Base-by-base conservation (phyloP, 2,888 invertebrate genomes). In the Pheosia gnoma region DNA sequence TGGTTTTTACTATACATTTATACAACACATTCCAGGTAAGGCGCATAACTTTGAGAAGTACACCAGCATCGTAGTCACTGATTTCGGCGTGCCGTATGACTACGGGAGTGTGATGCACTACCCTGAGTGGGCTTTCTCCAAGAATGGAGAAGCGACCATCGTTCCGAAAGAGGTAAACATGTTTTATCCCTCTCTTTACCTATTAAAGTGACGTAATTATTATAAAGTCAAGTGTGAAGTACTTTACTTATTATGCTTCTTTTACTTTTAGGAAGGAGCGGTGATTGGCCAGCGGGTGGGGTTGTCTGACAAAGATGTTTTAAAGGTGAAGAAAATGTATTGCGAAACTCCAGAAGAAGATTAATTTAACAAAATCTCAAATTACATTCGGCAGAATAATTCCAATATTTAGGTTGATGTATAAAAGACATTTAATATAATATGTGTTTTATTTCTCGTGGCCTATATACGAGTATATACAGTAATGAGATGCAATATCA, bases 91-190 rank as follows among this genome's bases (percentile, higher is more conserved):
- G 49, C 85, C 91, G 4, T 97, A 97, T 74, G 96, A 97, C 83
- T 97, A 96, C 71, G 90, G 87, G 9, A 96, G 96, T 76, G 94
- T 97, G 0, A 96, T 97, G 96, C 97, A 97, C 77, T 97, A 97
- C 74, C 94, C 95, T 55, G 93, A 93, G 41, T 88, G 85, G 39
- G 96, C 96, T 0, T 97, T 97, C 79, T 95, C 96, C 0, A 95
- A 94, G 75, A 96, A 96, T 82, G 95, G 95, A 43, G 89, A 95
- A 69, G 90, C 89, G 56, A 96, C 96, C 0, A 96, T 96, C 57
- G 91, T 95, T 52, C 94, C 96, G 0, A 68, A 85, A 51, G 77
- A 89, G 87, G 93, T 92, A 52, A 45, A 45, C 37, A 5, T 41
- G 8, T 7, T 41, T 41, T 41, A 41, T 7, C 41, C 41, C 41